Evolutionary conservation across 2,113 vertebrate genomes (phyloP).

Genomic region (Lonchura striata): DNA sequence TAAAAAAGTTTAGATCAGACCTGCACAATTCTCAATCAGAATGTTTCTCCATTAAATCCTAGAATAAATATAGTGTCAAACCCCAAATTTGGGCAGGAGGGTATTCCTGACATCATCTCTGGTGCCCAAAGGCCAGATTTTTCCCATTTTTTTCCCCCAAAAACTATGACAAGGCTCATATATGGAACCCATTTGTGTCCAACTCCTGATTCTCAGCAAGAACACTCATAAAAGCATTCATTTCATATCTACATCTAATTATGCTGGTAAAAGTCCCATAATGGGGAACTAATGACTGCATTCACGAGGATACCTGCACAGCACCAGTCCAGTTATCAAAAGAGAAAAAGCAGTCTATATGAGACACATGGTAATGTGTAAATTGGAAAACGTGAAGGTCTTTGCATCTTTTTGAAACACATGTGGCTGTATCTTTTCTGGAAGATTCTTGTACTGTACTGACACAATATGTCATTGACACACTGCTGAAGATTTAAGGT

Average conservation of each 20-base stretch:
- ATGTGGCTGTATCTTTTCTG: background rate
- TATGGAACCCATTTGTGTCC: fast-evolving
- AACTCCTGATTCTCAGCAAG: background rate
- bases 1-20: background rate
- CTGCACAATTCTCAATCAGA: background rate
- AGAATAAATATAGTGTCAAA: background rate
- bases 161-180: background rate
- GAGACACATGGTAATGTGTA: fast-evolving
- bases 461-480: background rate
- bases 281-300: background rate
- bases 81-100: background rate
- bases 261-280: background rate
- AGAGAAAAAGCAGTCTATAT: background rate
- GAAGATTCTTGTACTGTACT: background rate
- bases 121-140: background rate
- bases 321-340: background rate
- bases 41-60: background rate
- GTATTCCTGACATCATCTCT: background rate
- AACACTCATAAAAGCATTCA: background rate
- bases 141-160: fast-evolving
- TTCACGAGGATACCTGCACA: background rate
- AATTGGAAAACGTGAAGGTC: fast-evolving
- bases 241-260: background rate
- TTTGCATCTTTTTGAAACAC: background rate
- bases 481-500: background rate